Base-by-base conservation (phyloP, 2,888 invertebrate genomes). In the Cactoblastis cactorum region DNA sequence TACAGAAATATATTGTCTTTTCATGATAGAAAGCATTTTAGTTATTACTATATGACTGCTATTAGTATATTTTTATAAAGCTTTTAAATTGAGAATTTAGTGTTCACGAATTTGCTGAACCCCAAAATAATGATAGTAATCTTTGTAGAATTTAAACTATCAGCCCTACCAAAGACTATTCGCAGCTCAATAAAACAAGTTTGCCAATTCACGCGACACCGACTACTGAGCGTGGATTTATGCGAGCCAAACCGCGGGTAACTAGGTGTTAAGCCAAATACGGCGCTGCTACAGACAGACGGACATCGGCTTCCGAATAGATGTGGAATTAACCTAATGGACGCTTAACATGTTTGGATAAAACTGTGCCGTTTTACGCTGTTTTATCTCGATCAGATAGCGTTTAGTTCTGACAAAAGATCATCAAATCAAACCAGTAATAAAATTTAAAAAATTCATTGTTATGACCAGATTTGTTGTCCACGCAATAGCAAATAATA, bases 191-290 rank as follows among this genome's bases (percentile, higher is more conserved):
- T 43, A 43, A 32, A 41, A 9, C 32, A 43, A 17, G 11, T 5
- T 15, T n/a, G 28, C 28, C 43, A 43, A 49, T 49, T 49, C 33
- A 41, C 49, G 49, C 49, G 49, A 22, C 49, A 39, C 28, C 39
- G n/a, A 17, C 38, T 11, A n/a, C 33, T 6, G 63, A 57, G 58
- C 57, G 53, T 28, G 56, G 62, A 69, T 66, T 65, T 68, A 68
- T 59, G 56, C 55, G 48, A 52, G 56, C 62, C 62, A 65, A 63
- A 63, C 54, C 55, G 49, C 52, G 49, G 45, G 54, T 65, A 68
- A 64, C 69, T 59, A 61, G 41, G 32, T 43, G 35, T 34, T 47
- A 51, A 49, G 32, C 67, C 67, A 64, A 64, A 64, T 67, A 67
- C 48, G 62, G 65, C 50, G 45, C 24, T 43, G 14, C 37, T 8